Conservation (phyloP, 2,888 invertebrate species). For the Ectropis crepuscularia region DNA sequence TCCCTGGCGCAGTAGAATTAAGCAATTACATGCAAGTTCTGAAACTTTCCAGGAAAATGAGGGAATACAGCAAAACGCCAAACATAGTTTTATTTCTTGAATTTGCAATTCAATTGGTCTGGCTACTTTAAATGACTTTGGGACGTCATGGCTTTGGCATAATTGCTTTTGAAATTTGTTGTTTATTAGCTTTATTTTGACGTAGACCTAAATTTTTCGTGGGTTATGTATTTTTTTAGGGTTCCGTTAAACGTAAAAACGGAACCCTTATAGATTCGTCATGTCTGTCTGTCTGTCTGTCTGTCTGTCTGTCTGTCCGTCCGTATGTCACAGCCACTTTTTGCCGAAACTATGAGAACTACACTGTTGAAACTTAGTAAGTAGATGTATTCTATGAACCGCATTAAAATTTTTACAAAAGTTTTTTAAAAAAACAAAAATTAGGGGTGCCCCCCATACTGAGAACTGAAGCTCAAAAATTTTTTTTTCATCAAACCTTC, state of each 20-base stretch:
- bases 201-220: conserved; percentile 2
- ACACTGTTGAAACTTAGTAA: no score
- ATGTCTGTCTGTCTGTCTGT: no score
- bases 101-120: conserved; percentile 74
- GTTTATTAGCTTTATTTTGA: conserved; percentile 18
- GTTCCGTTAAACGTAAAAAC: no score
- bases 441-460: no score
- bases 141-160: conserved; percentile 31
- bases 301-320: no score
- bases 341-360: no score
- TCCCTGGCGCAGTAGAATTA: conserved; percentile 66
- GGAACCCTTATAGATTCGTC: neutral
- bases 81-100: conserved; percentile 67
- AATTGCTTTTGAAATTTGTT: conserved; percentile 23
- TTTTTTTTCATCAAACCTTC: no score
- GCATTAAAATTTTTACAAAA: no score
- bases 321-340: no score
- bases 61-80: conserved; percentile 68
- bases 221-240: neutral
- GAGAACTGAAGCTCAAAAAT: no score
- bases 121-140: conserved; percentile 54
- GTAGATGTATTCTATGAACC: no score
- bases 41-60: conserved; percentile 64
- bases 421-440: no score
- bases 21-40: conserved; percentile 76